Evolutionary conservation across 92 coral and sea anemone species (phyloP).

Genomic region (Heteractis magnifica): DNA sequence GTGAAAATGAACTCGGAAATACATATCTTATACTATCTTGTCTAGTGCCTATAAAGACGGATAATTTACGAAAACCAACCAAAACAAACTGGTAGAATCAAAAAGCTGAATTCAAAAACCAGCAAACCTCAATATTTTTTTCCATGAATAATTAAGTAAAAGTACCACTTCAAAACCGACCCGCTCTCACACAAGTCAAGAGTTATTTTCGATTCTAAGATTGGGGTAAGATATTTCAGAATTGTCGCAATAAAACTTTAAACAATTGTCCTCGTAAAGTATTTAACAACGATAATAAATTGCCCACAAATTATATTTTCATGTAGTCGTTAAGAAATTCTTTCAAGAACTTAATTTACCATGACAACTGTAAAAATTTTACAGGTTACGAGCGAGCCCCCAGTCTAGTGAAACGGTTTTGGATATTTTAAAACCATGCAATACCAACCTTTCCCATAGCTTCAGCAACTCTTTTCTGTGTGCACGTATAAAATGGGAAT

Average conservation of each 20-base stretch:
- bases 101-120: slow-evolving; percentile 2
- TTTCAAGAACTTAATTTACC: too few species aligned
- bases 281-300: background rate
- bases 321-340: background rate
- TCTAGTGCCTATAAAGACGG: background rate
- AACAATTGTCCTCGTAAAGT: background rate
- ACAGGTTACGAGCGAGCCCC: background rate
- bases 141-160: background rate
- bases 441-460: slow-evolving; percentile 75
- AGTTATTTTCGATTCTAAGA: background rate
- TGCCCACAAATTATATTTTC: background rate
- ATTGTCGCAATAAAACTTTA: background rate
- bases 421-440: background rate
- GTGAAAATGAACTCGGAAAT: background rate
- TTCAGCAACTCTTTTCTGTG: slow-evolving; percentile 64
- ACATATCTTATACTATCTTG: background rate
- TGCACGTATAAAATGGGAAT: slow-evolving; percentile 62
- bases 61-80: background rate
- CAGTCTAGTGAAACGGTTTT: background rate
- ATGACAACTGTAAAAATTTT: background rate
- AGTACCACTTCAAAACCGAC: background rate
- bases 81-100: background rate
- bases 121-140: background rate
- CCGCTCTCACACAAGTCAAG: background rate
- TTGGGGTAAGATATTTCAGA: background rate